A percentile compares a stretch with the other conserved stretches of the same genome.
These are phyloP conservation scores for Henricia sp. DNA, from an alignment of 53 echinoderm and acorn worm species.

Conservation along the genomic window DNA sequence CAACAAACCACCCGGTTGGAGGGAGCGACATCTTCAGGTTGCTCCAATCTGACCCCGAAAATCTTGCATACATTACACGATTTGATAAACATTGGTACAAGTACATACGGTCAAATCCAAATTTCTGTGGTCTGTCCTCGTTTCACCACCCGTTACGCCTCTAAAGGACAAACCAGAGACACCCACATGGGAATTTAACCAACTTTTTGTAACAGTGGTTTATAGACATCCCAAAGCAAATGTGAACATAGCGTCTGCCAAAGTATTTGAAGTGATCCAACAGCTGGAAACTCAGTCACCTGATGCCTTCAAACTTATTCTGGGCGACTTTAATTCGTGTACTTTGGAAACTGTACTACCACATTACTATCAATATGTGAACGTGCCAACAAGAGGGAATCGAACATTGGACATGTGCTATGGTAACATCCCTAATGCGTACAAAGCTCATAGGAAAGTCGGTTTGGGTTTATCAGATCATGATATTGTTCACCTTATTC, in stretches of 20 bases:
- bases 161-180: too few relatives aligned
- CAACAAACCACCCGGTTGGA: too few relatives aligned
- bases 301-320: conserved; percentile 1
- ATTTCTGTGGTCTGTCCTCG: too few relatives aligned
- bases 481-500: background rate
- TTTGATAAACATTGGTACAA: too few relatives aligned
- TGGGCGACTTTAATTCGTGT: background rate
- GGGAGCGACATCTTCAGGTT: too few relatives aligned
- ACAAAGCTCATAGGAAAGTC: background rate
- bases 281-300: background rate
- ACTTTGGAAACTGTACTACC: background rate
- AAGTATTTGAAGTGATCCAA: background rate
- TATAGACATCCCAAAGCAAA: background rate
- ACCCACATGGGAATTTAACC: background rate
- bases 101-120: too few relatives aligned
- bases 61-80: too few relatives aligned
- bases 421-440: background rate
- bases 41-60: too few relatives aligned
- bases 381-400: too few relatives aligned
- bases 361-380: background rate
- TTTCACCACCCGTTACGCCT: too few relatives aligned
- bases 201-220: background rate
- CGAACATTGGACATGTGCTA: background rate
- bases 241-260: background rate
- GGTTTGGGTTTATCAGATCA: background rate